Evolutionary conservation across 1,140 invertebrate genomes (phyloP), one percentile per base, ranked within the genome.

Genomic region (Aphelinus atriplicis): DNA sequence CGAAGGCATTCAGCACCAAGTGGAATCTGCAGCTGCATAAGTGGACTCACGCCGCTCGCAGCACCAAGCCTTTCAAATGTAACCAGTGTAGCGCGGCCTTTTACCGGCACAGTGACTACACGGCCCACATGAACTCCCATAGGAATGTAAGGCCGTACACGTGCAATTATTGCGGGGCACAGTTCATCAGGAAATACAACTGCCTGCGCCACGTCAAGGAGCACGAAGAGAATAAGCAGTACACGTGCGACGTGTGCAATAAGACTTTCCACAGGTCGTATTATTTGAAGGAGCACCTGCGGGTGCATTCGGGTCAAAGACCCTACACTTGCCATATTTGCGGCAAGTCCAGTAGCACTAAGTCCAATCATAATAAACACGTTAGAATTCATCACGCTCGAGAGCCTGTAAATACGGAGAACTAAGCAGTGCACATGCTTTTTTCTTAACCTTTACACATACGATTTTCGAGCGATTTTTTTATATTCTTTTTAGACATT

Each of bases 141-240:
- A 92, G 92, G 75, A 92, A 93, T 69, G 91, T 95, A 55, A 90
- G 92, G 71, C 94, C 94, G 1, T 97, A 95, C 85, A 95, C 94
- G 1, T 97, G 95, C 85, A 97, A 97, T 81, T 94, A 96, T 84
- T 98, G 97, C 85, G 96, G 95, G 47, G 95, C 95, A 62, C 94
- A 96, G 82, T 98, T 98, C 85, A 97, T 96, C 68, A 91, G 95
- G 43, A 96, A 97, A 83, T 96, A 96, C 84, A 97, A 97, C 84
- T 95, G 97, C 81, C 91, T 96, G 82, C 91, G 96, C 58, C 97
- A 98, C 84, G 93, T 96, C 3, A 91, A 95, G 56, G 96, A 97
- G 82, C 96, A 98, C 86, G 95, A 95, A 73, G 93, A 92, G 69
- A 94, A 92, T 71, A 98, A 98, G 88, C 93, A 93, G 63, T 96